Percentiles rank a stretch among this genome's conserved stretches.
Conservation (phyloP, 2,797 vertebrate genomes). For the Hoplostethus atlanticus region DNA sequence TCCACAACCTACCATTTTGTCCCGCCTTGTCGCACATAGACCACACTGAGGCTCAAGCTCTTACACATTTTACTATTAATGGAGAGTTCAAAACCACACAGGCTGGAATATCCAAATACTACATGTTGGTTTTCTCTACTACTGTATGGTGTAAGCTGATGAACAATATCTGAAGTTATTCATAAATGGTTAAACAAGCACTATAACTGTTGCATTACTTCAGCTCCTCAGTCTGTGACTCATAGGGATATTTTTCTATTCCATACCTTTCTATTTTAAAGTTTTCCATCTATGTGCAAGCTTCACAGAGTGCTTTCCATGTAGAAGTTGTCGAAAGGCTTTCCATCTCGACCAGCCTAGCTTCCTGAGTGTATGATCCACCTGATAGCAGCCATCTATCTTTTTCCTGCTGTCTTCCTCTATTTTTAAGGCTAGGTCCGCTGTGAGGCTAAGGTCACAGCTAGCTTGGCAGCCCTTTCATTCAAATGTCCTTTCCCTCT, state of each 20-base stretch:
- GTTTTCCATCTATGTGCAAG: too few relatives aligned
- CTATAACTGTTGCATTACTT: not conserved
- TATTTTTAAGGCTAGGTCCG: slow-evolving; percentile 3
- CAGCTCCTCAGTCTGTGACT: not conserved
- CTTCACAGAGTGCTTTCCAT: too few relatives aligned
- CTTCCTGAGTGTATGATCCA: not conserved
- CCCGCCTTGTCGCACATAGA: slow-evolving; percentile 22
- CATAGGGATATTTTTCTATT: too few relatives aligned
- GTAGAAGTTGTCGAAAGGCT: not conserved
- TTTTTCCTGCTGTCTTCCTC: not conserved
- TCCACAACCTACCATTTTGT: slow-evolving; percentile 55
- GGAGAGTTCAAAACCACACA: slow-evolving; percentile 33
- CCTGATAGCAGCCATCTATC: not conserved
- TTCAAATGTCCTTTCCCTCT: slow-evolving; percentile 7
- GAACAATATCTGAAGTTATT: slow-evolving; percentile 1
- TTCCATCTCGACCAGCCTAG: not conserved
- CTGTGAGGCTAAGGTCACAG: slow-evolving; percentile 17
- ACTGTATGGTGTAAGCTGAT: not conserved
- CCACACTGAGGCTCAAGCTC: slow-evolving; percentile 19
- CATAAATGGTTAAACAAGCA: not conserved
- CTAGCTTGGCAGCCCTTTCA: not conserved
- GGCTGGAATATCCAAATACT: not conserved
- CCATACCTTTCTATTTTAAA: too few relatives aligned
- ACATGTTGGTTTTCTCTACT: not conserved
- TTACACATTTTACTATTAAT: slow-evolving; percentile 50